phyloP scores from a whole-genome alignment of 1,140 invertebrate genomes.

The Diachasma alloeum region DNA sequence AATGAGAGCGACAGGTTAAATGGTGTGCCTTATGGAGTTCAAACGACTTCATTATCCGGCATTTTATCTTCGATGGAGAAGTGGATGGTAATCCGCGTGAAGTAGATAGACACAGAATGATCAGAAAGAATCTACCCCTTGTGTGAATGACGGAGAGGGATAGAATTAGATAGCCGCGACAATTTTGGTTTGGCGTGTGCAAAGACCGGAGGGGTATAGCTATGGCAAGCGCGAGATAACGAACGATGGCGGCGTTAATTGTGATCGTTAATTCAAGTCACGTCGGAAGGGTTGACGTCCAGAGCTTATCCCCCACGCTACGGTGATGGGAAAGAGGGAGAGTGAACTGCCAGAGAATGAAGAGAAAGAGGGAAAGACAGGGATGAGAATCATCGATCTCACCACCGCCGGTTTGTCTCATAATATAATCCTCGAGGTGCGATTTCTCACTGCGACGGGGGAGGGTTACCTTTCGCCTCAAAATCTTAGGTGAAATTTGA shows the following conservation, averaged over 20 bases:
- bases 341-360: not conserved
- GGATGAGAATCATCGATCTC: constrained; percentile 24
- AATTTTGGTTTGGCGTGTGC: constrained; percentile 22
- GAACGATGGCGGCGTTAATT: constrained; percentile 40
- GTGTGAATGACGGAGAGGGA: not conserved
- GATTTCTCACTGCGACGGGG: not conserved
- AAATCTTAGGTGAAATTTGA: not conserved
- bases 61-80: not conserved
- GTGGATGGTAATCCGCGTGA: constrained; percentile 1
- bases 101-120: not conserved
- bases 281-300: constrained; percentile 35
- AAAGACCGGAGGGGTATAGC: not conserved
- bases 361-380: not conserved
- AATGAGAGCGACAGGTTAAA: not conserved
- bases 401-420: not conserved
- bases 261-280: constrained; percentile 48
- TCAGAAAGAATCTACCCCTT: not conserved
- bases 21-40: not conserved
- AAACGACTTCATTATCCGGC: constrained; percentile 10
- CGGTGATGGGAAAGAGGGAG: constrained; percentile 1
- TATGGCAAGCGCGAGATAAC: constrained; percentile 25
- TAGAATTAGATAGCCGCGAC: constrained; percentile 19
- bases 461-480: not conserved
- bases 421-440: constrained; percentile 18
- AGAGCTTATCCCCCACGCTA: constrained; percentile 36